A percentile compares a stretch with the other conserved stretches of the same genome.
Conservation (phyloP, 2,797 vertebrate genomes). For the Tokudaia muenninki region DNA sequence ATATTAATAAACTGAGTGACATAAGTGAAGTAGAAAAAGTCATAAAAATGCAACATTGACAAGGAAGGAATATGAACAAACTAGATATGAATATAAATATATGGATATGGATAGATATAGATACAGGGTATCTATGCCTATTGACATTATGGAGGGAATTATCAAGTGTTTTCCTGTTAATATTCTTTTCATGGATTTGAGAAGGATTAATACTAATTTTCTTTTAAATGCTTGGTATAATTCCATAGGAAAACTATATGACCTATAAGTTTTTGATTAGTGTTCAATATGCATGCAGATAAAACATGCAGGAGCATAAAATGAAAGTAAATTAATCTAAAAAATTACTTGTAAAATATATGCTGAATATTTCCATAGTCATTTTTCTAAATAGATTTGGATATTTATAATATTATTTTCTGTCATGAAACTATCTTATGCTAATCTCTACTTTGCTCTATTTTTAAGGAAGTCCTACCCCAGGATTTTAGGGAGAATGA, state of each 20-base stretch:
- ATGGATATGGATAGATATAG: too few species aligned
- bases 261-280: too few species aligned
- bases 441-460: not conserved
- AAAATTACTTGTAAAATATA: not conserved
- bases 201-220: too few species aligned
- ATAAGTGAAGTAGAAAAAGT: not conserved
- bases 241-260: too few species aligned
- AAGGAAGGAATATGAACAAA: not conserved
- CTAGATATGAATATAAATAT: not conserved
- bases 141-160: too few species aligned
- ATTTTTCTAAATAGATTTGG: not conserved
- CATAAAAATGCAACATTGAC: not conserved
- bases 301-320: not conserved
- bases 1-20: not conserved
- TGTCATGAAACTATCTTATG: not conserved
- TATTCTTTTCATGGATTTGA: too few species aligned
- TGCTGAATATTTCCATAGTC: not conserved
- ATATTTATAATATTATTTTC: not conserved
- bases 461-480: not conserved
- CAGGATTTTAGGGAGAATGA: not conserved
- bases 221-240: too few species aligned
- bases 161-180: too few species aligned
- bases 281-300: not conserved
- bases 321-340: not conserved
- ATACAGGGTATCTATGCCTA: too few species aligned